Conservation (phyloP, 1,140 invertebrate genomes). For the Brachionus plicatilis region DNA sequence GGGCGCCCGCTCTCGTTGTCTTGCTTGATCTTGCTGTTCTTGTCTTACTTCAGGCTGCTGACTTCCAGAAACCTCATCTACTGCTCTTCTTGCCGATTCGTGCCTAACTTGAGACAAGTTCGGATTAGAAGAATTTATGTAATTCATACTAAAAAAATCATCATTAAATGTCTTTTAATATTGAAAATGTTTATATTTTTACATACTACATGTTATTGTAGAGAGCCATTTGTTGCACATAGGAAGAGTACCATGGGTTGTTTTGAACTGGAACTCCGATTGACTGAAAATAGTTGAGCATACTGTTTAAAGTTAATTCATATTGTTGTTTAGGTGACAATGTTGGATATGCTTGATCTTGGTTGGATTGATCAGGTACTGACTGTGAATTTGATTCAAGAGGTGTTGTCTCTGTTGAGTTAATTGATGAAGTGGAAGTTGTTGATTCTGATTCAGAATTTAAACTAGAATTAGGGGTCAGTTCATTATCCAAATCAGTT, state of each 20-base stretch:
- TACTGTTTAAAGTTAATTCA: constrained; percentile 1
- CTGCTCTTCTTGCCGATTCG: background rate
- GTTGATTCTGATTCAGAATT: background rate
- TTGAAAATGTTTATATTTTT: background rate
- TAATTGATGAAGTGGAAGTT: background rate
- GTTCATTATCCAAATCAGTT: constrained; percentile 11
- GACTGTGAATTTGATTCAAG: background rate
- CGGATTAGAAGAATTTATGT: background rate
- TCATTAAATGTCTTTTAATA: background rate
- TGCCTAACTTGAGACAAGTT: background rate
- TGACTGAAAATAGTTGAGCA: background rate
- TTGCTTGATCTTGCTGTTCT: background rate
- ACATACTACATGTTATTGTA: constrained; percentile 38
- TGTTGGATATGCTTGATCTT: background rate
- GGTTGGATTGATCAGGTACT: background rate
- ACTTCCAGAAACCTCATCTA: background rate
- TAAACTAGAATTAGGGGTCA: background rate
- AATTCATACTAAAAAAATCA: background rate
- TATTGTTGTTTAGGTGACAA: constrained; percentile 3
- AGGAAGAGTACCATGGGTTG: background rate
- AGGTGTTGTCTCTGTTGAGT: background rate
- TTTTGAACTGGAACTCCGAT: background rate
- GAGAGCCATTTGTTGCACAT: constrained; percentile 32
- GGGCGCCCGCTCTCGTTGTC: background rate
- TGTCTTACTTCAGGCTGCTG: background rate